These are phyloP conservation scores for Harlomillsia oculata DNA, from an alignment of 1,140 invertebrate species.

Conservation along the genomic window DNA sequence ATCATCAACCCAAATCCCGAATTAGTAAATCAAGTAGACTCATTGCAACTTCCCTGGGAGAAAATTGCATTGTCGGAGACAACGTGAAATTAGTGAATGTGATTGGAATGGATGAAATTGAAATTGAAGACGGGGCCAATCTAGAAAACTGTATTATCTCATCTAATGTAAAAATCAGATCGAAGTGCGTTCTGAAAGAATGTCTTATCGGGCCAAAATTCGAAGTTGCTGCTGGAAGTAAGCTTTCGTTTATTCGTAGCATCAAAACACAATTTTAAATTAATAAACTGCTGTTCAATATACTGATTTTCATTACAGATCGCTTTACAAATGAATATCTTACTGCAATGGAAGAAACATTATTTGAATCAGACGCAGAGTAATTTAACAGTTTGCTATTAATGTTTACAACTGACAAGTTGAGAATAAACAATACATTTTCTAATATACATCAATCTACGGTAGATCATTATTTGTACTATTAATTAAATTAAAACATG, in stretches of 20 bases:
- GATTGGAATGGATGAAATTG: constrained; percentile 45
- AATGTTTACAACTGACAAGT: too few relatives aligned
- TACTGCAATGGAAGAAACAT: constrained; percentile 26
- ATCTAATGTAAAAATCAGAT: constrained; percentile 16
- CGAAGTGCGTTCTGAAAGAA: constrained; percentile 23
- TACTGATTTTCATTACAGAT: constrained; percentile 4
- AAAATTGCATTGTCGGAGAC: constrained; percentile 44
- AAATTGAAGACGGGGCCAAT: constrained; percentile 40
- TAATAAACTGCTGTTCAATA: neutral
- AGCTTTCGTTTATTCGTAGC: neutral
- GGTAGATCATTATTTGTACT: too few relatives aligned
- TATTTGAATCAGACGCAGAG: constrained; percentile 27
- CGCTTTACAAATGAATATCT: constrained; percentile 29
- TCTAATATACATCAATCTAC: too few relatives aligned
- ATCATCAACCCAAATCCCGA: too few relatives aligned
- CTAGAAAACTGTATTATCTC: constrained; percentile 30
- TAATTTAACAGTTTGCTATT: too few relatives aligned
- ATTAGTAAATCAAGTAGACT: constrained; percentile 16
- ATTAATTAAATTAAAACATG: too few relatives aligned
- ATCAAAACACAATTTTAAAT: neutral
- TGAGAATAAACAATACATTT: too few relatives aligned
- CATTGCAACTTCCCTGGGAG: constrained; percentile 38
- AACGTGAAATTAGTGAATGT: constrained; percentile 44
- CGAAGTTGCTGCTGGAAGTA: constrained; percentile 13
- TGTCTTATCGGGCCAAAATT: constrained; percentile 31